Evolutionary conservation across 2,113 vertebrate species (phyloP).

Genomic region (Procavia capensis): DNA sequence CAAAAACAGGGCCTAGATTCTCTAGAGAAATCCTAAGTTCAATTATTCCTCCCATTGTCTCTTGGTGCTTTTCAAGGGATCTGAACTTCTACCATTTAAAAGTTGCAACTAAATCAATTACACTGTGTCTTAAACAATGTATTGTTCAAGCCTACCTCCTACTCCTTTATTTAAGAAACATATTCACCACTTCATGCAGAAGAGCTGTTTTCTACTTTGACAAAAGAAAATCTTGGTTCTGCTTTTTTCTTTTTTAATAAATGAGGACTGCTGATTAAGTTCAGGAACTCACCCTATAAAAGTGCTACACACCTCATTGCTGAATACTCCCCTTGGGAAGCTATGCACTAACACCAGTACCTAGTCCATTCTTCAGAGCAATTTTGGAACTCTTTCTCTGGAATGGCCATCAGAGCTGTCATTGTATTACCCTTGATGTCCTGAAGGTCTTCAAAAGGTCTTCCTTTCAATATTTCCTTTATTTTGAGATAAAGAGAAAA

Average conservation of each 20-base stretch:
- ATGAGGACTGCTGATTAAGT: too few species aligned
- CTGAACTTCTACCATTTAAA: background rate
- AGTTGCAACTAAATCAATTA: background rate
- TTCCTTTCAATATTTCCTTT: too few species aligned
- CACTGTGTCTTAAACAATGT: background rate
- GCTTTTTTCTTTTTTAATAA: background rate
- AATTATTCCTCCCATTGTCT: background rate
- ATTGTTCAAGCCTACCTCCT: background rate
- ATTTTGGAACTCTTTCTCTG: too few species aligned
- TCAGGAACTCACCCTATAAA: too few species aligned
- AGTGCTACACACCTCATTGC: too few species aligned
- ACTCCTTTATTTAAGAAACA: background rate
- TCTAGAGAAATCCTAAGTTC: slow-evolving; percentile 9
- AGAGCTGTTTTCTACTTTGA: background rate
- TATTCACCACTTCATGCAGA: background rate
- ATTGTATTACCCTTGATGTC: too few species aligned
- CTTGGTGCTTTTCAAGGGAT: background rate
- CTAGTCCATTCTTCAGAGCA: too few species aligned
- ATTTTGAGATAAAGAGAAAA: too few species aligned
- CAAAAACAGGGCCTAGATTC: background rate
- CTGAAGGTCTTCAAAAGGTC: too few species aligned
- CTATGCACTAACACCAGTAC: too few species aligned
- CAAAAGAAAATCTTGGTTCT: background rate
- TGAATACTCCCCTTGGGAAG: too few species aligned
- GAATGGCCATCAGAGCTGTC: too few species aligned